Base-by-base conservation (phyloP, 1,140 invertebrate species). In the Fopius arisanus region DNA sequence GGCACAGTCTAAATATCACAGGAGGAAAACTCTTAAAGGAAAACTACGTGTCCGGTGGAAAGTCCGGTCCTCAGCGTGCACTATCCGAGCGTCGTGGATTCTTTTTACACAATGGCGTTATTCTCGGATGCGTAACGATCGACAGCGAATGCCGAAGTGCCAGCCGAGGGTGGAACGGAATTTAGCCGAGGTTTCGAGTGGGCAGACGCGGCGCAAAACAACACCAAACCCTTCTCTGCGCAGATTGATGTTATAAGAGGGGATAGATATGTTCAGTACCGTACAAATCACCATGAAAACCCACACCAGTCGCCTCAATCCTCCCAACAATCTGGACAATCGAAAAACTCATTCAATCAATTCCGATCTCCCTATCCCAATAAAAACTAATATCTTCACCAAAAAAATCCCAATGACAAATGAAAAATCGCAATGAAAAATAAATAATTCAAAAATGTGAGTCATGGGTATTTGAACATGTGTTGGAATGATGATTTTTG, bases 1-100 rank as follows among this genome's bases (percentile, higher is more conserved):
- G 85, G 85, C 87, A 87, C 86, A 87, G 80, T 85, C 82, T 87
- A 81, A 85, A 82, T 88, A 88, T 88, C 86, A 88, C 86, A 88
- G 80, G 81, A 86, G 81, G 84, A 84, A 82, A 83, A 86, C 82
- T 54, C 76, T 82, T 80, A 78, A 75, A 82, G 80, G 82, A 82
- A 84, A 87, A 88, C 87, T 86, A 85, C 83, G 82, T 81, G 83
- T 80, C 73, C 66, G 74, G 67, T 65, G 62, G 14, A 33, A 59
- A 19, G 37, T 68, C 72, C 78, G 75, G 80, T 82, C 83, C 82
- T 86, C 81, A 81, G 81, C 84, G 81, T 82, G 74, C 84, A 86
- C 86, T 85, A 86, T 80, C 85, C 84, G 80, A 80, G 78, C 83
- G 78, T 78, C 79, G 71, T 78, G 79, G 77, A 67, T 82, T 82